phyloP scores from a whole-genome alignment of 2,888 invertebrate genomes.

The Leptodirus hochenwartii region DNA sequence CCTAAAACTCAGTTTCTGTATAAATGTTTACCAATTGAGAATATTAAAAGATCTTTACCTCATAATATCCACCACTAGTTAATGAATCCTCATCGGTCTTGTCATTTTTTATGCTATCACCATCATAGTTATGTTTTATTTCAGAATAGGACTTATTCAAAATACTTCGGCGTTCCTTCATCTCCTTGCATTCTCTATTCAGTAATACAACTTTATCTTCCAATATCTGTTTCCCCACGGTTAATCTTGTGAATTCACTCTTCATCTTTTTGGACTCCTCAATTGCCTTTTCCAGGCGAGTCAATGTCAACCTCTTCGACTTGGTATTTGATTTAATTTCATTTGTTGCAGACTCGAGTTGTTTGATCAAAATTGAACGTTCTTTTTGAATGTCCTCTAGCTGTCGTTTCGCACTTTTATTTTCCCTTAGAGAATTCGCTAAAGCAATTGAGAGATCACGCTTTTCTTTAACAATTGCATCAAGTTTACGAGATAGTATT shows the following conservation, averaged over 20 bases:
- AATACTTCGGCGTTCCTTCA: not conserved
- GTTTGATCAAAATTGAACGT: not conserved
- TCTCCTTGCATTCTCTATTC: slow-evolving; percentile 2
- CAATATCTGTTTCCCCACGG: slow-evolving; percentile 3
- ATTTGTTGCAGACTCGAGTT: not conserved
- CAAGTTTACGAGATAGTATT: not conserved
- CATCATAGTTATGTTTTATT: not conserved
- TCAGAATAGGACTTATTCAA: no score
- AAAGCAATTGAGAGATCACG: not conserved
- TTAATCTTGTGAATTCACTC: slow-evolving; percentile 1
- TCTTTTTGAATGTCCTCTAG: not conserved
- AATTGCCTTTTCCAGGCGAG: slow-evolving; percentile 4
- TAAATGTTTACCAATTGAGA: slow-evolving; percentile 1
- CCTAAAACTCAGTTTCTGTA: not conserved
- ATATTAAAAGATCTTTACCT: no score
- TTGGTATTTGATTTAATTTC: slow-evolving; percentile 3
- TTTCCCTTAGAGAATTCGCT: not conserved
- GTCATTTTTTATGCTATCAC: not conserved
- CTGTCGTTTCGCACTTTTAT: not conserved
- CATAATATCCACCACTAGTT: no score
- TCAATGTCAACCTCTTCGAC: not conserved
- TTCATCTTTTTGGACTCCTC: slow-evolving; percentile 6
- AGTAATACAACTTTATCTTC: slow-evolving; percentile 1
- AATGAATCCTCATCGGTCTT: slow-evolving; percentile 1
- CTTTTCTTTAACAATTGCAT: not conserved